Percentiles rank a stretch among this genome's conserved stretches.
Evolutionary conservation across 2,113 vertebrate genomes (phyloP).

Genomic region (Lepus europaeus): DNA sequence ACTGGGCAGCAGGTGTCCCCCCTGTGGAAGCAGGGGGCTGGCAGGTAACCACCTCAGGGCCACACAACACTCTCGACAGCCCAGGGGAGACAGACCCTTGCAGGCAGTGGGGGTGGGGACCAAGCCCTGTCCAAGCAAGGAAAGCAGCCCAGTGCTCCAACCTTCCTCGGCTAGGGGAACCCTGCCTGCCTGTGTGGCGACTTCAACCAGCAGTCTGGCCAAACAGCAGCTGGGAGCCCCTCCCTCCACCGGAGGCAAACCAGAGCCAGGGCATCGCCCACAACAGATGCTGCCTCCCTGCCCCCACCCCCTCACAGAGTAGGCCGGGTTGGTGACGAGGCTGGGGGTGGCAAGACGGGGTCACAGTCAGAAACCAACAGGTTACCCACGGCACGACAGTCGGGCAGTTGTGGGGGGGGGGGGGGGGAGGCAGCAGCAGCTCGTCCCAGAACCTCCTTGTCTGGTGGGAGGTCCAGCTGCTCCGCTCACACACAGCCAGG

Average conservation of each 20-base stretch:
- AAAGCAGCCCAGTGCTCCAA: accelerated
- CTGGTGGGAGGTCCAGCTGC: neutral
- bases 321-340: neutral
- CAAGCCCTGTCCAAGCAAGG: neutral
- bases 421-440: accelerated
- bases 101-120: no score
- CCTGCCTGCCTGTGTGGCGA: neutral
- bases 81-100: neutral
- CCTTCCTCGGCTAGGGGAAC: neutral
- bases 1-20: accelerated
- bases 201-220: neutral
- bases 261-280: neutral
- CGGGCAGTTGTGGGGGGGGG: neutral
- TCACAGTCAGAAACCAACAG: neutral
- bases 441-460: neutral
- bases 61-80: accelerated
- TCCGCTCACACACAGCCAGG: neutral
- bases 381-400: neutral
- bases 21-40: neutral
- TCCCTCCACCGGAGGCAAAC: neutral
- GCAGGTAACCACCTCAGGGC: neutral
- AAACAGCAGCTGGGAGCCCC: neutral
- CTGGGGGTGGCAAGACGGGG: neutral
- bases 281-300: no score
- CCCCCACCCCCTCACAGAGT: no score